These are phyloP conservation scores for Drosophila demipolita DNA, from an alignment of 2,888 invertebrate species.

Conservation along the genomic window DNA sequence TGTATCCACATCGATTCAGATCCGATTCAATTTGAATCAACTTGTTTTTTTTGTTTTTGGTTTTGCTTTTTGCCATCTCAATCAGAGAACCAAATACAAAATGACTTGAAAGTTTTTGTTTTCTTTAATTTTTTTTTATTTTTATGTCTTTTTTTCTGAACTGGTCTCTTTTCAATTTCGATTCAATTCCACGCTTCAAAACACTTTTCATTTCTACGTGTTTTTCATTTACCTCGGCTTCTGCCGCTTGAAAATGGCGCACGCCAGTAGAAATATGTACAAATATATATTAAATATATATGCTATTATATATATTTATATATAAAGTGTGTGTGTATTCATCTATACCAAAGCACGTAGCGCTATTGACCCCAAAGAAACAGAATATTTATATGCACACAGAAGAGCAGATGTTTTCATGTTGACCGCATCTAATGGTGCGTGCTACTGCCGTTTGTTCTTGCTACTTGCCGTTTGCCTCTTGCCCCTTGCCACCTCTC, in stretches of 20 bases:
- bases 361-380: slow-evolving; percentile 64
- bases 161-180: not conserved
- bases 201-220: slow-evolving; percentile 69
- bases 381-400: slow-evolving; percentile 33
- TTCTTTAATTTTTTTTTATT: not conserved
- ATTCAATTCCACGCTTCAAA: slow-evolving; percentile 47
- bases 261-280: slow-evolving; percentile 39
- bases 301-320: not conserved
- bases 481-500: slow-evolving; percentile 27
- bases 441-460: slow-evolving; percentile 82
- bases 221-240: not conserved
- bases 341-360: slow-evolving; percentile 18
- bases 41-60: not conserved
- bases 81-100: slow-evolving; percentile 10
- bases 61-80: not conserved
- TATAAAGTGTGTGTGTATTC: not conserved
- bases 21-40: slow-evolving; percentile 10
- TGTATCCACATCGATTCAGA: slow-evolving; percentile 59
- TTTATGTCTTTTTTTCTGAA: slow-evolving; percentile 6
- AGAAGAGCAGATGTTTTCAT: slow-evolving; percentile 81
- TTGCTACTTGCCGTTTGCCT: slow-evolving; percentile 44
- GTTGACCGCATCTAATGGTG: slow-evolving; percentile 84
- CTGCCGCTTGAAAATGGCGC: slow-evolving; percentile 63
- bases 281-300: not conserved
- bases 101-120: slow-evolving; percentile 4